These are phyloP conservation scores for Amyelois transitella DNA, from an alignment of 1,140 invertebrate genomes.

Conservation along the genomic window DNA sequence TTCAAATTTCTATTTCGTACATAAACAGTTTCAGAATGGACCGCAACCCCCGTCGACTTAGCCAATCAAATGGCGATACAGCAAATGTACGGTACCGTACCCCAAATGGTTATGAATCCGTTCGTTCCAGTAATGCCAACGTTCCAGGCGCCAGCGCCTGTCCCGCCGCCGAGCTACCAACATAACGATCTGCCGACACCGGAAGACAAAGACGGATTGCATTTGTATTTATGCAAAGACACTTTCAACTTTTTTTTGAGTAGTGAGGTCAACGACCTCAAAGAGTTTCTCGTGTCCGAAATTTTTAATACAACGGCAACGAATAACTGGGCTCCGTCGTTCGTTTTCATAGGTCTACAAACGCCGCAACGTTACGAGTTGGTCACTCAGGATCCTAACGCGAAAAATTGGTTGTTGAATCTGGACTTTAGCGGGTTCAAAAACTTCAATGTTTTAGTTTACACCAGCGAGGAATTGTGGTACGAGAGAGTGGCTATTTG, in stretches of 20 bases:
- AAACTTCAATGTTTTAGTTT: constrained; percentile 44
- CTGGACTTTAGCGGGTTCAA: constrained; percentile 46
- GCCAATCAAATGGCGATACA: background rate
- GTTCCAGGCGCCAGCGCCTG: constrained; percentile 8
- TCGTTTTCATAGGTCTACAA: constrained; percentile 49
- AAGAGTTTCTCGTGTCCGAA: constrained; percentile 39
- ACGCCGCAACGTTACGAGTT: constrained; percentile 46
- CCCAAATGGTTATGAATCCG: background rate
- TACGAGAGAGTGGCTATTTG: constrained; percentile 63
- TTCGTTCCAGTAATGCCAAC: background rate
- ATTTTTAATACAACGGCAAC: constrained; percentile 32
- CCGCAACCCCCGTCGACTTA: background rate
- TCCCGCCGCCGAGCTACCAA: constrained; percentile 3
- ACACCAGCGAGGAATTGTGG: constrained; percentile 56
- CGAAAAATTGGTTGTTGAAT: constrained; percentile 47
- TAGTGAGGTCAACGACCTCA: constrained; percentile 30
- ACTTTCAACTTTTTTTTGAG: constrained; percentile 42
- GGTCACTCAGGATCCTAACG: constrained; percentile 30
- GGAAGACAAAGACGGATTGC: constrained; percentile 16
- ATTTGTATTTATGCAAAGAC: constrained; percentile 54
- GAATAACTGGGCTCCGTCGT: constrained; percentile 49
- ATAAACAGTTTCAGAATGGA: background rate
- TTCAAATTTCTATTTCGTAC: background rate
- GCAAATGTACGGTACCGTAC: background rate
- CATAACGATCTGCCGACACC: background rate